phyloP scores from a whole-genome alignment of 2,113 vertebrate genomes.

The Sminthopsis crassicaudata region DNA sequence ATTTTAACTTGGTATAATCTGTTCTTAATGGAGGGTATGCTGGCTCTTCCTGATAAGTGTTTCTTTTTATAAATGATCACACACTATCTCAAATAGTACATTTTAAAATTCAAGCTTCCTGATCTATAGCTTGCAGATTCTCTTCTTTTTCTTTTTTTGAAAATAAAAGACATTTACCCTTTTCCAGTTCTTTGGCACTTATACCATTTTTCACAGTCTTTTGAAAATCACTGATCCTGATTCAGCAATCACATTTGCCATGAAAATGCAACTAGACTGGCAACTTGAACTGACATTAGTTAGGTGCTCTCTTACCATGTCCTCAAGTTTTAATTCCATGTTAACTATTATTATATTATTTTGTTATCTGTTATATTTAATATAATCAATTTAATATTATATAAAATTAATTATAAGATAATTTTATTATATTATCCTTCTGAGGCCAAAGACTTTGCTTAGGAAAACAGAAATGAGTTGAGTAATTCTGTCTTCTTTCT shows the following conservation, averaged over 20 bases:
- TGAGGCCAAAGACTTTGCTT: not conserved
- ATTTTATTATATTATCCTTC: not conserved
- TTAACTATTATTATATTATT: not conserved
- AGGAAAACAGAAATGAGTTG: not conserved
- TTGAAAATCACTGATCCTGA: not conserved
- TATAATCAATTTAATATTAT: too few relatives aligned
- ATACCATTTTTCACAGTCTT: not conserved
- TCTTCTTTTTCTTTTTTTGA: not conserved
- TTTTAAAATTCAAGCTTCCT: not conserved
- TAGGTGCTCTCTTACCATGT: not conserved
- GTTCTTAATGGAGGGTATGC: not conserved
- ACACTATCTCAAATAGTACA: not conserved
- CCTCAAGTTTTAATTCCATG: not conserved
- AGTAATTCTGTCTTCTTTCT: not conserved
- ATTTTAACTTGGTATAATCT: not conserved
- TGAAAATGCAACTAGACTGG: not conserved
- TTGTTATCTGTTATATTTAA: too few relatives aligned
- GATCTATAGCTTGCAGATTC: not conserved
- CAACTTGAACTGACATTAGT: not conserved
- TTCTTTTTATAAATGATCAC: not conserved
- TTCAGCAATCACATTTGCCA: not conserved
- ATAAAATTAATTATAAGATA: too few relatives aligned
- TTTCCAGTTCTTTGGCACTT: not conserved
- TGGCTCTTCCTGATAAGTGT: not conserved
- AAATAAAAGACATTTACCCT: not conserved